Evolutionary conservation across 1,140 invertebrate genomes (phyloP), one percentile per base, ranked within the genome.

Genomic region (Himalopsyche phryganea): DNA sequence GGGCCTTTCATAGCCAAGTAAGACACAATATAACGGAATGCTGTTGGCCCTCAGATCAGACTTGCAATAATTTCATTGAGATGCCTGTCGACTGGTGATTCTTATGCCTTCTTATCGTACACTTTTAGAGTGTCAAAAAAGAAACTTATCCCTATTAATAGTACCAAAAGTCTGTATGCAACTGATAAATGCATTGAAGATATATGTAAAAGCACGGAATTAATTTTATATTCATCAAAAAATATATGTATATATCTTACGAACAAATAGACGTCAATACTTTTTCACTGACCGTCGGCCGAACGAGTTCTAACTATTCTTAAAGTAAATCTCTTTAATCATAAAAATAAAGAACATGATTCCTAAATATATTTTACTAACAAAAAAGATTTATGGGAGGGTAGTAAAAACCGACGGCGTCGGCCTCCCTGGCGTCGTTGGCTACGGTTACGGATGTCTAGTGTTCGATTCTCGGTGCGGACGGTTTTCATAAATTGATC

Each of bases 11-110:
- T 3, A 15, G 15, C 38, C 38, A 40, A 13, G 38, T 11, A 15
- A 40, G 38, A 40, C 11, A n/a, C 38, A 40, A 40, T 13, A 40
- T n/a, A 7, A 7, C 33, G n/a, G 6, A 7, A 35, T 35, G 6
- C 33, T 35, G 33, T 35, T n/a, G 33, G 33, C 33, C 33, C n/a
- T 35, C 33, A n/a, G 6, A 6, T 35, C 33, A 35, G 65, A 41
- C 54, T 70, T 49, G 50, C 58, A 40, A 15, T 68, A 10, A n/a
- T n/a, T n/a, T 68, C 68, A 44, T 50, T 70, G 19, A 56, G 66
- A 58, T 69, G 55, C 58, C 60, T 67, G 15, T 66, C 67, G 19
- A 67, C 66, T 47, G 67, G 66, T 40, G 67, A 67, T 44, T 50
- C 50, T 46, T 66, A 64, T 60, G 59, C 35, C 15, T 65, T 60